Conservation (phyloP, 2,797 vertebrate genomes). For the Trichosurus vulpecula region DNA sequence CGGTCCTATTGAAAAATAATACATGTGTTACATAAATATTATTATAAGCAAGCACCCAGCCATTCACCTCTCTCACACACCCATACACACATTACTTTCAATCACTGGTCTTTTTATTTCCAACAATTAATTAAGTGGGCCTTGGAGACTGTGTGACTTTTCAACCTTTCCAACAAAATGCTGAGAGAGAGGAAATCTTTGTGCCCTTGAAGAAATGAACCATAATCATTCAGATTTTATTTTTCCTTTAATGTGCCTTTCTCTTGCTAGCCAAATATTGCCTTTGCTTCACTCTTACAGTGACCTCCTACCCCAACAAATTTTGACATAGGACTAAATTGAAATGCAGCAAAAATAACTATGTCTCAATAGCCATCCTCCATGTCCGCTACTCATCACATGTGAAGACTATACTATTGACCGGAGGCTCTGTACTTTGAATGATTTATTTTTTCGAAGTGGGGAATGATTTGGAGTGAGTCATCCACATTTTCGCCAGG, state of each 20-base stretch:
- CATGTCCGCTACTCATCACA: not conserved
- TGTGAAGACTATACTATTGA: not conserved
- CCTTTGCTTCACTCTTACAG: not conserved
- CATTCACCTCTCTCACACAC: too few species aligned
- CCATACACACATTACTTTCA: conserved; percentile 16
- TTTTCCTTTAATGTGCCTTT: not conserved
- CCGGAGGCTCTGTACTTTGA: not conserved
- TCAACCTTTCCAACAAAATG: not conserved
- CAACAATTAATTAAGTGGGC: not conserved
- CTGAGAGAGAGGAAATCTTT: not conserved
- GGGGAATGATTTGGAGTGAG: not conserved
- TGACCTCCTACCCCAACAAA: not conserved
- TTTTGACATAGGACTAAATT: not conserved
- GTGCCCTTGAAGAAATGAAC: not conserved
- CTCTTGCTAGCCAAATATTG: not conserved
- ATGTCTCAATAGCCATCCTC: not conserved
- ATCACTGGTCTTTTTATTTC: not conserved
- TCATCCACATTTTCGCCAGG: not conserved
- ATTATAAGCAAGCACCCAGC: not conserved
- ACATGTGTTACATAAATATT: not conserved
- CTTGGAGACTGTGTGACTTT: not conserved
- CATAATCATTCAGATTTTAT: not conserved
- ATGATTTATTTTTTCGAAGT: not conserved
- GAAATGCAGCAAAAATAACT: not conserved
- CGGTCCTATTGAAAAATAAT: not conserved